Base-by-base conservation (phyloP, 2,797 vertebrate species). In the Babyrousa celebensis region DNA sequence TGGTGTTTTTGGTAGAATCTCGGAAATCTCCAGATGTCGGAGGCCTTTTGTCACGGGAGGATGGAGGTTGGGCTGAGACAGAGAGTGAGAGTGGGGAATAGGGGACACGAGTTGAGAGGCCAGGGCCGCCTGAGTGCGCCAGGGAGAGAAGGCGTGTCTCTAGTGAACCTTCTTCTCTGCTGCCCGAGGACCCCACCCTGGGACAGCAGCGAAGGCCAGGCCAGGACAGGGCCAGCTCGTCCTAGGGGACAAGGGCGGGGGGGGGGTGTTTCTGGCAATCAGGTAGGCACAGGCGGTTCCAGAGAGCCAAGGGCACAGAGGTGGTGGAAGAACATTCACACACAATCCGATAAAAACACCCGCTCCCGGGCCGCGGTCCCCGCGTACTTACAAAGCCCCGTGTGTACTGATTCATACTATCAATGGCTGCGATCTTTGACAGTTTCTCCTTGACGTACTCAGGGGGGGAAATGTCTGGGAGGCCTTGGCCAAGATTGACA, bases 401-500 rank as follows among this genome's bases (percentile, higher is more conserved):
- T 0, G 99, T 99, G 97, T 99, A 99, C 98, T 99, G 99, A 98
- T 99, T 99, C 98, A 99, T 89, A 88, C 67, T 97, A 98, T 99
- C 99, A 83, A 98, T 98, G n/a, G 98, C 96, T 23, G 98, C 98
- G 43, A 98, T 99, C 93, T 99, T 98, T 15, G 99, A 99, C 2
- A 99, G 98, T 1, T 98, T 99, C 95, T 99, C 99, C 96, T 99
- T 99, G 48, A 99, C 97, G 7, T 99, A 99, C 6, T 96, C 96
- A 62, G 99, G 99, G 96, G 99, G 99, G 12, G 99, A 98, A 94
- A 99, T 99, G 97, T 99, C 99, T 94, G 99, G 99, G 87, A 97
- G 98, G 18, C 99, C 99, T 97, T 99, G 99, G 43, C 99, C 99
- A 17, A 99, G 99, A 98, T 99, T 99, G 68, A 99, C 99, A 52